Conservation (phyloP, 2,797 vertebrate genomes). For the Rhabdophis nuchalis region DNA sequence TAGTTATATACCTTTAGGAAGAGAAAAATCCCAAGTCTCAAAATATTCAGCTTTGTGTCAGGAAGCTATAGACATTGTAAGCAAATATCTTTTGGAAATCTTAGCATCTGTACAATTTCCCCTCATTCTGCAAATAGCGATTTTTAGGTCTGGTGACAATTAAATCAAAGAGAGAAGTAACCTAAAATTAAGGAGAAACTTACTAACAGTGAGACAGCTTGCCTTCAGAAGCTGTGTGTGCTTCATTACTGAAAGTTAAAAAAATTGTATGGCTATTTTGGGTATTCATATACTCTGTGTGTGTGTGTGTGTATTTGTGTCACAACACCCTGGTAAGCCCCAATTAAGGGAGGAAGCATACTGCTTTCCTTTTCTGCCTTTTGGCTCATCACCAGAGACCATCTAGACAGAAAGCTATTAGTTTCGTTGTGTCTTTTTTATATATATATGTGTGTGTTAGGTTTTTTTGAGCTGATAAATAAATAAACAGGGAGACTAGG, state of each 20-base stretch:
- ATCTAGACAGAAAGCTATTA: too few species aligned
- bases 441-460: too few species aligned
- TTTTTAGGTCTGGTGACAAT: background rate
- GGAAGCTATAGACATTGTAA: constrained; percentile 47
- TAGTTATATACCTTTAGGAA: constrained; percentile 43
- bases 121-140: background rate
- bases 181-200: background rate
- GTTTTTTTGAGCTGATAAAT: too few species aligned
- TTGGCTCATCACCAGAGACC: too few species aligned
- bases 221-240: background rate
- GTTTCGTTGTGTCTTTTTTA: too few species aligned
- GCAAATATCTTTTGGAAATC: constrained; percentile 8
- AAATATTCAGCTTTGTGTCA: constrained; percentile 44
- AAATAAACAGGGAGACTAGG: too few species aligned
- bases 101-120: background rate
- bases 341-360: too few species aligned
- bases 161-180: background rate
- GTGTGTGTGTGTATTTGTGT: too few species aligned
- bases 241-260: background rate
- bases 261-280: too few species aligned
- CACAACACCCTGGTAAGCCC: too few species aligned
- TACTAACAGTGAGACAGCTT: background rate
- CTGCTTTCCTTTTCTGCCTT: too few species aligned
- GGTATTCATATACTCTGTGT: too few species aligned
- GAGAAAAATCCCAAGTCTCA: constrained; percentile 34